These are phyloP conservation scores for Phymorhynchus buccinoides DNA, from an alignment of 1,140 invertebrate species.

Conservation along the genomic window DNA sequence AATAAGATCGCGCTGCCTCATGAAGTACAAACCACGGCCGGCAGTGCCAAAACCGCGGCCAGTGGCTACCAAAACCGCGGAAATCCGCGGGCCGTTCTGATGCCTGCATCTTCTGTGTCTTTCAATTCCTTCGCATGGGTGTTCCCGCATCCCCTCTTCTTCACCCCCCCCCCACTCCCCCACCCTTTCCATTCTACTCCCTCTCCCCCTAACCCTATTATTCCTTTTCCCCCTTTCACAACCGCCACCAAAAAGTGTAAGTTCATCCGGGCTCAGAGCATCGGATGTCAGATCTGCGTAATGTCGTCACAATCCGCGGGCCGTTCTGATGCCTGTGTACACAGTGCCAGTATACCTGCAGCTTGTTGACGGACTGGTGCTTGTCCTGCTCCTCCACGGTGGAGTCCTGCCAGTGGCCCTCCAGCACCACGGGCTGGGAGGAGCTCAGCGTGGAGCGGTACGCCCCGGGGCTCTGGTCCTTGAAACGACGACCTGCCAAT, in stretches of 20 bases:
- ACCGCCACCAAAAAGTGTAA: too few species aligned
- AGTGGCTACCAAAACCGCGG: too few species aligned
- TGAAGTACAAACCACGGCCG: too few species aligned
- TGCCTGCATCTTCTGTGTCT: too few species aligned
- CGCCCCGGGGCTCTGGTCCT: constrained; percentile 67
- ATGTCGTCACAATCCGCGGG: neutral
- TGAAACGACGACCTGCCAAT: constrained; percentile 62
- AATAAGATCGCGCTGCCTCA: too few species aligned
- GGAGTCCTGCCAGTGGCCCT: constrained; percentile 72
- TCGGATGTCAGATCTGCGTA: neutral
- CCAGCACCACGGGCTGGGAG: constrained; percentile 68
- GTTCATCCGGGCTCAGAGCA: neutral
- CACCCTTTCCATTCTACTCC: neutral
- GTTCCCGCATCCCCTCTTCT: too few species aligned
- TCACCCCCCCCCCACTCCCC: neutral
- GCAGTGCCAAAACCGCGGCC: too few species aligned
- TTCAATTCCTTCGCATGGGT: too few species aligned
- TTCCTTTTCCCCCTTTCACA: too few species aligned
- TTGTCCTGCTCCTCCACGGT: constrained; percentile 68
- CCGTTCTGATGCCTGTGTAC: neutral
- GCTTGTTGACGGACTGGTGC: constrained; percentile 69
- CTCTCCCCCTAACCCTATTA: neutral
- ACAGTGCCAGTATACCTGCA: constrained; percentile 62
- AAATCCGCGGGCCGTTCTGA: too few species aligned
- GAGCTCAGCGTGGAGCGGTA: constrained; percentile 65